Evolutionary conservation across 2,888 invertebrate species (phyloP).

Genomic region (Myathropa florea): DNA sequence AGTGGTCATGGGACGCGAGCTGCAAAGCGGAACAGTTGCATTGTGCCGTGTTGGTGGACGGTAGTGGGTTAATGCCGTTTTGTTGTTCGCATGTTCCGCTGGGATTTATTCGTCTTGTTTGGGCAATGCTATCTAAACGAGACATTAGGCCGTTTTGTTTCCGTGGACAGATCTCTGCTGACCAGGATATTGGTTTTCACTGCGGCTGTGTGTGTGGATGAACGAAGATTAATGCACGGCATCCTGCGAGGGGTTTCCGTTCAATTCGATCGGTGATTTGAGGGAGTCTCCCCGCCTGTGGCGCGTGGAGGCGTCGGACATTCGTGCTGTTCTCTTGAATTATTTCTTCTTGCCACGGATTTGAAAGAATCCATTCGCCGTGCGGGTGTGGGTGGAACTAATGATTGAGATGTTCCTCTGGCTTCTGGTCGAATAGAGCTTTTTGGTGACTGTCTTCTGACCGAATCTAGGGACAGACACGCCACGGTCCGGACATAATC

Average conservation of each 20-base stretch:
- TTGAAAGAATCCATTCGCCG: no score
- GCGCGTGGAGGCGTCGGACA: no score
- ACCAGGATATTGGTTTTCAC: slow-evolving; percentile 9
- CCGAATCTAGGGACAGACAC: not conserved
- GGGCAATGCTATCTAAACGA: slow-evolving; percentile 63
- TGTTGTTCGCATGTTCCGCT: slow-evolving; percentile 54
- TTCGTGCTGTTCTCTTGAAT: not conserved
- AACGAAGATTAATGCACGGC: slow-evolving; percentile 5
- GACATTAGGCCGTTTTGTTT: slow-evolving; percentile 67
- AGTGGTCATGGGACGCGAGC: no score
- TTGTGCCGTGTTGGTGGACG: slow-evolving; percentile 1
- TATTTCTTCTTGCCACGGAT: slow-evolving; percentile 16
- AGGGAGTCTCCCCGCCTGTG: slow-evolving; percentile 15
- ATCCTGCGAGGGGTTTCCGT: slow-evolving; percentile 1
- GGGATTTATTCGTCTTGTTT: slow-evolving; percentile 65
- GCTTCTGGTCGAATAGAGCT: not conserved
- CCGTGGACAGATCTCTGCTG: slow-evolving; percentile 37
- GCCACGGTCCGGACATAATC: not conserved
- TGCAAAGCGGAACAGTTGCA: not conserved
- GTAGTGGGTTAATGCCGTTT: slow-evolving; percentile 63
- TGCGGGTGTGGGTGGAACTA: slow-evolving; percentile 42
- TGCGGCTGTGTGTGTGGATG: no score
- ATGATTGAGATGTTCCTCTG: slow-evolving; percentile 44
- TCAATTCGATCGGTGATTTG: slow-evolving; percentile 37
- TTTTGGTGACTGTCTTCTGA: not conserved